These are phyloP conservation scores for Eueides isabella DNA, from an alignment of 1,140 invertebrate species.

Conservation along the genomic window DNA sequence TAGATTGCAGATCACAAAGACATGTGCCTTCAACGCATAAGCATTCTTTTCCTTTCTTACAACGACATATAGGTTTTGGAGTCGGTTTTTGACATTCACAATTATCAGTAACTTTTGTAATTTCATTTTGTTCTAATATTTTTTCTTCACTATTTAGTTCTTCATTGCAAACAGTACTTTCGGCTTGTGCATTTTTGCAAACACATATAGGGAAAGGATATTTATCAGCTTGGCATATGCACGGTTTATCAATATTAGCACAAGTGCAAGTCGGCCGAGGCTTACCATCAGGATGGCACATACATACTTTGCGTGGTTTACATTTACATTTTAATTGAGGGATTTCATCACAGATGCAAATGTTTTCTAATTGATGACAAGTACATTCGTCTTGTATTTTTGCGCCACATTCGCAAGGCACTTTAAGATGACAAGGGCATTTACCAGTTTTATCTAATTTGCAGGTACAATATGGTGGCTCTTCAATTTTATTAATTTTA, in stretches of 20 bases:
- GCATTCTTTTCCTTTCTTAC: constrained; percentile 58
- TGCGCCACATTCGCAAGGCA: constrained; percentile 64
- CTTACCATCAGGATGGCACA: constrained; percentile 56
- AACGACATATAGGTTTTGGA: constrained; percentile 52
- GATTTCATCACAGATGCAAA: constrained; percentile 63
- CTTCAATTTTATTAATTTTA: constrained; percentile 58
- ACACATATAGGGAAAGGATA: constrained; percentile 61
- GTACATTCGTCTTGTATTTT: constrained; percentile 55
- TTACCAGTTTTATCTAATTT: constrained; percentile 55
- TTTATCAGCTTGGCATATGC: constrained; percentile 55
- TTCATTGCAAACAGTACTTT: constrained; percentile 23
- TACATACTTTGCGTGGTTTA: constrained; percentile 54
- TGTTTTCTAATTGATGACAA: constrained; percentile 54
- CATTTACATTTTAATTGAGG: constrained; percentile 55
- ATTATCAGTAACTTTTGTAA: constrained; percentile 38
- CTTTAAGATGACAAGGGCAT: constrained; percentile 60
- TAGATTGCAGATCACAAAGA: constrained; percentile 56
- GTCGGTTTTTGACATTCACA: constrained; percentile 61
- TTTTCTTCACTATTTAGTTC: constrained; percentile 31
- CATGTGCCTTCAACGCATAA: constrained; percentile 54
- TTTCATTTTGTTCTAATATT: constrained; percentile 25
- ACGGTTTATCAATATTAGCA: constrained; percentile 60
- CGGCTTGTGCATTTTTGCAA: constrained; percentile 60
- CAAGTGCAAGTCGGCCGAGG: constrained; percentile 58
- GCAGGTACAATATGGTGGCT: constrained; percentile 52